Evolutionary conservation across 2,888 invertebrate genomes (phyloP).

Genomic region (Dicranocentrus wangi): DNA sequence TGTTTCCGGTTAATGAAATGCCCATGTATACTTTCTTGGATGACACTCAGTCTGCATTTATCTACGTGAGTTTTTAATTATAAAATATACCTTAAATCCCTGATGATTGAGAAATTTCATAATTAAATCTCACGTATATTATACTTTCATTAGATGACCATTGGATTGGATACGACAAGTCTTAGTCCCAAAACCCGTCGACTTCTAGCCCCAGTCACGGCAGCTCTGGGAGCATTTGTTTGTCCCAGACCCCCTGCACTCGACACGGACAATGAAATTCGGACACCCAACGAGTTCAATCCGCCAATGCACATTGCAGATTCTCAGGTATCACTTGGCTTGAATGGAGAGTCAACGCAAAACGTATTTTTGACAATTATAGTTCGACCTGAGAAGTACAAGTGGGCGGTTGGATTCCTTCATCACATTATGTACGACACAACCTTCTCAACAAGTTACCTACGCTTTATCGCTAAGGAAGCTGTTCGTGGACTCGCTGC

Average conservation of each 20-base stretch:
- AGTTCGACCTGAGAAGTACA: conserved; percentile 86
- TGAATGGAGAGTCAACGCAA: conserved; percentile 72
- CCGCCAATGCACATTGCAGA: conserved; percentile 70
- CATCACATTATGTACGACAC: conserved; percentile 84
- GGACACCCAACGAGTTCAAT: conserved; percentile 70
- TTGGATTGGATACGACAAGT: conserved; percentile 82
- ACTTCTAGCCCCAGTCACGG: conserved; percentile 85
- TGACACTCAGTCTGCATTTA: conserved; percentile 86
- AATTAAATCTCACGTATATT: too few relatives aligned
- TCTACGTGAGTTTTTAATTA: conserved; percentile 81
- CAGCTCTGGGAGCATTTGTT: conserved; percentile 77
- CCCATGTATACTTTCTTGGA: conserved; percentile 87
- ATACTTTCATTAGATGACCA: conserved; percentile 80
- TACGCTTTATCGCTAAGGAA: conserved; percentile 86
- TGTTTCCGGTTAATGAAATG: conserved; percentile 80
- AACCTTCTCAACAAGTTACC: conserved; percentile 82
- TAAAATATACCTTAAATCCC: background rate
- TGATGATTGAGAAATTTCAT: background rate
- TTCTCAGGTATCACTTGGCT: conserved; percentile 71
- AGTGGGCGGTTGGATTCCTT: conserved; percentile 84
- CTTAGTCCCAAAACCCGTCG: conserved; percentile 79
- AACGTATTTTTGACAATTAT: conserved; percentile 74
- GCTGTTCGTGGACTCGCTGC: conserved; percentile 71
- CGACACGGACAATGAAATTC: conserved; percentile 71
- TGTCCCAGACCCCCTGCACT: conserved; percentile 72